Conservation (phyloP, 2,888 invertebrate genomes). For the Zelleria hepariella region DNA sequence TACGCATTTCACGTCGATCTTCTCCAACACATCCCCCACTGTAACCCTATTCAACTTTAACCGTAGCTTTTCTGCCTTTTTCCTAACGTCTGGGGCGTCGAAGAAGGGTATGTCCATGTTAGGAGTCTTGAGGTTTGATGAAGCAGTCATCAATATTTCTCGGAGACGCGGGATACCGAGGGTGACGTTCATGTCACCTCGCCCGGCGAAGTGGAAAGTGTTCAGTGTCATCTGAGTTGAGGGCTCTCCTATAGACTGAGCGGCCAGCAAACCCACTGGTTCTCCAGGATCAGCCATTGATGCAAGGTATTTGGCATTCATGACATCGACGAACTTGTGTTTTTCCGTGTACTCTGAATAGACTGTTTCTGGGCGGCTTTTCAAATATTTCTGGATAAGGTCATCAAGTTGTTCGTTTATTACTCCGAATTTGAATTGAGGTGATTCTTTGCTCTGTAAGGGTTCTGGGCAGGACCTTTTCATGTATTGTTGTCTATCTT, state of each 20-base stretch:
- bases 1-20: slow-evolving; percentile 74
- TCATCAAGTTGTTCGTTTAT: slow-evolving; percentile 85
- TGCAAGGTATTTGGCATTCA: slow-evolving; percentile 82
- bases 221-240: slow-evolving; percentile 99
- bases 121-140: slow-evolving; percentile 94
- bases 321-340: slow-evolving; percentile 75
- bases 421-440: slow-evolving; percentile 85
- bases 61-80: slow-evolving; percentile 78
- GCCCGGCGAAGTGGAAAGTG: slow-evolving; percentile 99
- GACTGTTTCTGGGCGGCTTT: slow-evolving; percentile 42
- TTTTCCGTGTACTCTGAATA: slow-evolving; percentile 43
- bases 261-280: slow-evolving; percentile 95
- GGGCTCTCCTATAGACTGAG: slow-evolving; percentile 98
- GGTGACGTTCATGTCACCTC: slow-evolving; percentile 99
- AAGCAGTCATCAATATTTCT: slow-evolving; percentile 97
- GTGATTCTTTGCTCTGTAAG: slow-evolving; percentile 75
- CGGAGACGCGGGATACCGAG: slow-evolving; percentile 98
- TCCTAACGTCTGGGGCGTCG: slow-evolving; percentile 50
- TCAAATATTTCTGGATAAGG: slow-evolving; percentile 74
- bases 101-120: slow-evolving; percentile 94
- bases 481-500: slow-evolving; percentile 69
- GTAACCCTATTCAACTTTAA: slow-evolving; percentile 83
- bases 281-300: slow-evolving; percentile 92
- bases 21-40: slow-evolving; percentile 83
- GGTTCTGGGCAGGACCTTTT: slow-evolving; percentile 82